phyloP scores from a whole-genome alignment of 92 coral and sea anemone genomes.

The Actinernus sp. region DNA sequence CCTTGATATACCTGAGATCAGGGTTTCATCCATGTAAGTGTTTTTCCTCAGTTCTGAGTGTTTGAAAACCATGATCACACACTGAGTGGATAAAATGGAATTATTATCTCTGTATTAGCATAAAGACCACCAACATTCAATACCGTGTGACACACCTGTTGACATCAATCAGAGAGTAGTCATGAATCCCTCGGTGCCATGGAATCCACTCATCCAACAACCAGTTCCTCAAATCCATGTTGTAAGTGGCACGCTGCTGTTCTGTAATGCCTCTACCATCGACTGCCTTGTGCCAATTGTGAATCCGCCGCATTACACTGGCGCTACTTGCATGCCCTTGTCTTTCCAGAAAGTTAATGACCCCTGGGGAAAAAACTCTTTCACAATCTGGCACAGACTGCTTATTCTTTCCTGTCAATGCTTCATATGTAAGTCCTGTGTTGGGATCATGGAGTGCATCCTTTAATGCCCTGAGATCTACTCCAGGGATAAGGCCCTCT shows the following conservation, averaged over 20 bases:
- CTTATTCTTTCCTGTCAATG: too few relatives aligned
- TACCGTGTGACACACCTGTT: constrained; percentile 39
- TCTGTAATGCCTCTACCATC: constrained; percentile 71
- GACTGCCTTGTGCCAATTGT: constrained; percentile 78
- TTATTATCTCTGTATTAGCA: too few relatives aligned
- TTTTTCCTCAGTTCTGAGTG: too few relatives aligned
- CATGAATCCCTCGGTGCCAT: constrained; percentile 8
- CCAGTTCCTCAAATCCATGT: constrained; percentile 49
- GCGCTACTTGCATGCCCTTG: too few relatives aligned
- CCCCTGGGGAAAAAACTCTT: constrained; percentile 2
- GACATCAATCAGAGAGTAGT: constrained; percentile 54
- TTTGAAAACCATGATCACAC: too few relatives aligned
- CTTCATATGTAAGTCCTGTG: too few relatives aligned
- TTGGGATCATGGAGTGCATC: too few relatives aligned
- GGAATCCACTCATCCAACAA: constrained; percentile 68
- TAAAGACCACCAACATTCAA: background rate
- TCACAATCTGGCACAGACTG: too few relatives aligned
- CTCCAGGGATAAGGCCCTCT: constrained; percentile 5
- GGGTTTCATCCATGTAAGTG: too few relatives aligned
- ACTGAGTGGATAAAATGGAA: too few relatives aligned
- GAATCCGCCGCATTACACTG: too few relatives aligned
- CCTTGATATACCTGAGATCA: too few relatives aligned
- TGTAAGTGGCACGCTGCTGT: constrained; percentile 19
- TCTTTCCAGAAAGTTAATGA: constrained; percentile 5
- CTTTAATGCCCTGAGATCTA: background rate